Evolutionary conservation across 2,113 vertebrate species (phyloP).

Genomic region (Myanophis thanlyinensis): DNA sequence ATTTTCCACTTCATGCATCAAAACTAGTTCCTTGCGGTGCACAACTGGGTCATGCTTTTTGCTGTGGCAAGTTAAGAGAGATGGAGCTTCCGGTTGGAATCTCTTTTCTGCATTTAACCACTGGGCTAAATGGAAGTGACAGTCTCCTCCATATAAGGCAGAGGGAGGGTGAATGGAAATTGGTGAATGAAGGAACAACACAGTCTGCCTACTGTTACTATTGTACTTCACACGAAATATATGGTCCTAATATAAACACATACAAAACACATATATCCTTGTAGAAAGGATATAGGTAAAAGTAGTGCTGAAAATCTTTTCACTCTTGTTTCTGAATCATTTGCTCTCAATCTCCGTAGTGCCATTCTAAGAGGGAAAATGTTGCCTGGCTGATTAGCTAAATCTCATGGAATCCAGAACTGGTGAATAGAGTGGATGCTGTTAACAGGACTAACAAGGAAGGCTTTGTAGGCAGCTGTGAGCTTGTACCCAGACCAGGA

Average conservation of each 20-base stretch:
- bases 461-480: background rate
- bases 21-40: background rate
- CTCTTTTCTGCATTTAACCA: conserved; percentile 24
- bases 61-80: background rate
- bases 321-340: conserved; percentile 14
- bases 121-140: conserved; percentile 45
- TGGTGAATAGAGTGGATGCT: conserved; percentile 15
- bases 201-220: conserved; percentile 55
- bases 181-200: conserved; percentile 62
- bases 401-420: background rate
- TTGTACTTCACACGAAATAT: conserved; percentile 45
- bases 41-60: background rate
- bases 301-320: conserved; percentile 27
- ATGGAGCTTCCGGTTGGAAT: background rate
- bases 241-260: conserved; percentile 26
- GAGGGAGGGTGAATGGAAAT: conserved; percentile 59
- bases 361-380: conserved; percentile 1
- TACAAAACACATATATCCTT: background rate
- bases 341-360: conserved; percentile 28
- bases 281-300: background rate
- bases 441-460: conserved; percentile 17
- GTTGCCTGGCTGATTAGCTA: background rate
- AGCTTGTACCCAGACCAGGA: background rate
- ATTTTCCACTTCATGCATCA: background rate
- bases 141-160: conserved; percentile 19